phyloP scores from a whole-genome alignment of 2,797 vertebrate genomes.

The Pseudochaenichthys georgianus region DNA sequence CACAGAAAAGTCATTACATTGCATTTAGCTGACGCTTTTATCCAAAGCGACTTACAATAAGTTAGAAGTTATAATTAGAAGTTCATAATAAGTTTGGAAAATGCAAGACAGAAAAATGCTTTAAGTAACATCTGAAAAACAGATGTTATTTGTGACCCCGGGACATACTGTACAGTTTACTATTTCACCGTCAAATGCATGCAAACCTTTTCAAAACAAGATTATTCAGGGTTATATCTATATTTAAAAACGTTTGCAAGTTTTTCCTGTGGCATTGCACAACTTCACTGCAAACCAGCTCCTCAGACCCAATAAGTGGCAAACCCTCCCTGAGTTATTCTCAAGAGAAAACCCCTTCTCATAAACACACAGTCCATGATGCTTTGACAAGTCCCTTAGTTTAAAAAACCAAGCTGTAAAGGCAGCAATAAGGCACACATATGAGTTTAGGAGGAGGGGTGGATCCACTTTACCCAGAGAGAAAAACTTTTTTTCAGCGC shows the following conservation, averaged over 20 bases:
- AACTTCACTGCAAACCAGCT: slow-evolving; percentile 9
- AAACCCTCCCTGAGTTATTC: not conserved
- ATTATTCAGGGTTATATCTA: not conserved
- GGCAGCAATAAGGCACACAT: slow-evolving; percentile 19
- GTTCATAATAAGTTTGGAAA: not conserved
- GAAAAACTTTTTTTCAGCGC: slow-evolving; percentile 26
- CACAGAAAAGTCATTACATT: not conserved
- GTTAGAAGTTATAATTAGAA: not conserved
- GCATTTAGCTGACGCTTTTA: too few relatives aligned
- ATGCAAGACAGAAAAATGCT: not conserved
- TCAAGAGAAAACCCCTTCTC: not conserved
- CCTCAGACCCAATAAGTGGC: not conserved
- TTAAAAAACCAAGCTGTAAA: slow-evolving; percentile 33
- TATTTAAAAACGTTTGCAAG: not conserved
- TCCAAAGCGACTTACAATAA: too few relatives aligned
- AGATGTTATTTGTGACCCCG: too few relatives aligned
- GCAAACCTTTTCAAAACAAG: not conserved
- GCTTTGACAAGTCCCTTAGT: slow-evolving; percentile 37
- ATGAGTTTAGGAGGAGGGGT: slow-evolving; percentile 57
- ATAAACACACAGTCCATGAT: not conserved
- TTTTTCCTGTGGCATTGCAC: slow-evolving; percentile 1
- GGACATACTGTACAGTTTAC: not conserved
- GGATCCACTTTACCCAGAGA: slow-evolving; percentile 18
- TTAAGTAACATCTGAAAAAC: not conserved
- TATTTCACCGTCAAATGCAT: not conserved